A percentile compares a stretch with the other conserved stretches of the same genome.
Conservation (phyloP, 2,113 vertebrate genomes). For the Callospermophilus lateralis region DNA sequence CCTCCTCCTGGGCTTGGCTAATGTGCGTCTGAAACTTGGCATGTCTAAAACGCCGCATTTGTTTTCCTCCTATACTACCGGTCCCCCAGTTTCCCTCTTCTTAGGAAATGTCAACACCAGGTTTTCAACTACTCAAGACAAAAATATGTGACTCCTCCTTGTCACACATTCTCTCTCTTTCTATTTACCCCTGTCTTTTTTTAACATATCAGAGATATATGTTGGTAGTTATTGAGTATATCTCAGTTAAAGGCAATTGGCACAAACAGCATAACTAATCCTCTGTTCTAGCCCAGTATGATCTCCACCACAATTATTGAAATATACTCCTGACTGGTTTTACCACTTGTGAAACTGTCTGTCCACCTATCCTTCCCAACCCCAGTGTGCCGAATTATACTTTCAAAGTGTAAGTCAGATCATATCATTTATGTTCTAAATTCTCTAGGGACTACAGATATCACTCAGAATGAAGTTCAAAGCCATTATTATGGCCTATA, state of each 20-base stretch:
- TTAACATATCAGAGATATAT: background rate
- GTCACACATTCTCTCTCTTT: background rate
- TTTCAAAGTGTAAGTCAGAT: background rate
- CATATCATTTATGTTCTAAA: background rate
- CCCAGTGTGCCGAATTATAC: background rate
- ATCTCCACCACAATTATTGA: background rate
- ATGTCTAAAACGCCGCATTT: background rate
- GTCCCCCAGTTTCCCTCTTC: background rate
- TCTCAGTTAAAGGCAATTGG: background rate
- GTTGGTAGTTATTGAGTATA: background rate
- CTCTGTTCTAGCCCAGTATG: background rate
- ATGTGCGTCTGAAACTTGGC: background rate
- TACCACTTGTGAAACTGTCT: background rate
- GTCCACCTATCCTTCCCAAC: background rate
- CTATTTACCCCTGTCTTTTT: background rate
- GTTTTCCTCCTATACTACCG: background rate
- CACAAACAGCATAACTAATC: background rate
- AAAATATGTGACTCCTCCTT: background rate
- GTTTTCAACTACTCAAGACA: background rate
- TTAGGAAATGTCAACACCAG: background rate
- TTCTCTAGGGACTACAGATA: background rate
- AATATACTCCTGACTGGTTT: background rate
- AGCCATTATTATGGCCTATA: background rate
- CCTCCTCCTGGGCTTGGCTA: background rate
- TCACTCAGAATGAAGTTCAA: background rate